Conservation (phyloP, 2,113 vertebrate species). For the Aegotheles bennettii region DNA sequence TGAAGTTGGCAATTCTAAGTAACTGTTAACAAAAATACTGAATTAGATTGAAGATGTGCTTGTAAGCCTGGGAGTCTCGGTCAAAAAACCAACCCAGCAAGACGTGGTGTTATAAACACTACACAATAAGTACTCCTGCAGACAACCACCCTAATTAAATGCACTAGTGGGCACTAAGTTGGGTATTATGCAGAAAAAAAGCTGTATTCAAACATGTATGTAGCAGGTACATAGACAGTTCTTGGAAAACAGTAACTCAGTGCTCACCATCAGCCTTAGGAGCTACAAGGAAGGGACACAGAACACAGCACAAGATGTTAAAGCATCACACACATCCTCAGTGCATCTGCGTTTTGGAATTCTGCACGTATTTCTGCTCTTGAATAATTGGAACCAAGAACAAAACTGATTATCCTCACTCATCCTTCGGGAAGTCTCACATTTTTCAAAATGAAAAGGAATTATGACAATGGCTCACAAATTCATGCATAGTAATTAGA, state of each 20-base stretch:
- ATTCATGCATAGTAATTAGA: not conserved
- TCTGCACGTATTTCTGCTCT: not conserved
- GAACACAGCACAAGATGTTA: not conserved
- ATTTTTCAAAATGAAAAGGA: not conserved
- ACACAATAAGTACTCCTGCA: not conserved
- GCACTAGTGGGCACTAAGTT: not conserved
- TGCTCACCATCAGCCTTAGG: fast-evolving
- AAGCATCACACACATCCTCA: not conserved
- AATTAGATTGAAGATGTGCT: not conserved
- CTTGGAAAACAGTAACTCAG: not conserved
- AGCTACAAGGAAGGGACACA: not conserved
- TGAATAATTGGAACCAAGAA: not conserved
- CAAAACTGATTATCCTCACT: not conserved
- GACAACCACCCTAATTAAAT: not conserved
- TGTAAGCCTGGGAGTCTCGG: not conserved
- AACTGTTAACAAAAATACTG: not conserved
- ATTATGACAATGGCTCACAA: not conserved
- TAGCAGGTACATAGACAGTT: not conserved
- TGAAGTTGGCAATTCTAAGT: not conserved
- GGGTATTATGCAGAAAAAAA: not conserved
- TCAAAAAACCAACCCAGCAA: not conserved
- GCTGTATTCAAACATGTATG: not conserved
- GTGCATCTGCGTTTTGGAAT: not conserved
- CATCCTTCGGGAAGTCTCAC: not conserved
- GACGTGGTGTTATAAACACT: not conserved